Evolutionary conservation across 2,888 invertebrate genomes (phyloP), one percentile per base, ranked within the genome.

Genomic region (Eupsilia transversa): DNA sequence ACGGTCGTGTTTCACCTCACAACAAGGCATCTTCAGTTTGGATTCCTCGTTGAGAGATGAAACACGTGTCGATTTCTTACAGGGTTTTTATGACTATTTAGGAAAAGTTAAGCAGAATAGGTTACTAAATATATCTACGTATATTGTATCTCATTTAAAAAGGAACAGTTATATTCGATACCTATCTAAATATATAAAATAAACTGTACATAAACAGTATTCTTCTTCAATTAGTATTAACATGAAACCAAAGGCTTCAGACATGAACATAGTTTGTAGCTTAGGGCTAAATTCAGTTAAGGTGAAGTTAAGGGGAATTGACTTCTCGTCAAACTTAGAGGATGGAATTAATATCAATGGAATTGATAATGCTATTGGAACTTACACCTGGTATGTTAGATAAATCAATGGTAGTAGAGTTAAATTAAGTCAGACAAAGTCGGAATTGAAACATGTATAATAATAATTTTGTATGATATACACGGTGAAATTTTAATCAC

Each of bases 261-360:
- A 66, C 56, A 9, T 27, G 27, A 64, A 74, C 52, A 64, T 64
- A 74, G 77, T 64, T 77, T 56, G 54, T 49, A 74, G n/a, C 27
- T 61, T 61, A 23, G 64, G 74, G 80, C 77, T 68, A 74, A 17
- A 76, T 76, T 69, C 33, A 56, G 33, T 49, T 12, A 33, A 70
- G 60, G 66, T 78, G 56, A 41, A 80, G 59, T 75, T 77, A 38
- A 23, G 57, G 33, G 35, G 63, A 79, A 72, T 77, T 74, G 66
- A 75, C 70, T 75, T 75, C 14, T 46, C 63, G 35, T 72, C 60
- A 12, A 86, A 88, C 85, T 86, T 84, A 64, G 61, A 69, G 33
- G 41, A 57, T 41, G 59, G 81, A 81, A 64, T 74, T 77, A 80
- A 75, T 65, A 72, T 46, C 57, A 64, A 74, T 85, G 75, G 83